Conservation (phyloP, 2,113 vertebrate species). For the Silurus asotus region DNA sequence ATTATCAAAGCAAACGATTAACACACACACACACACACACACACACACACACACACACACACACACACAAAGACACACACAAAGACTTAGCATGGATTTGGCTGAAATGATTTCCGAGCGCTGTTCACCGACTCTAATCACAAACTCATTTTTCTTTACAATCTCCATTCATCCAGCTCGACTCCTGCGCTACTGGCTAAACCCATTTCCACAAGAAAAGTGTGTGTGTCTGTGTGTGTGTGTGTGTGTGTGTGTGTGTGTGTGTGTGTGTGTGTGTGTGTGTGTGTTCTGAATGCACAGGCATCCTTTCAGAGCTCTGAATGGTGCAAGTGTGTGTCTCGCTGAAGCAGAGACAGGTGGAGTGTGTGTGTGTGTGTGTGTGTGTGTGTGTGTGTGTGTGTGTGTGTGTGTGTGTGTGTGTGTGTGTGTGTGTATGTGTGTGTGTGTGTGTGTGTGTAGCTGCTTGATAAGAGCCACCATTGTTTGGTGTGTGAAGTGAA, state of each 20-base stretch:
- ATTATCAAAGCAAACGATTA: background rate
- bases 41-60: too few species aligned
- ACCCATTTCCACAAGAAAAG: background rate
- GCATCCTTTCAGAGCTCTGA: slow-evolving; percentile 37
- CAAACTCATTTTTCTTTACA: background rate
- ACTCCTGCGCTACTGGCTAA: background rate
- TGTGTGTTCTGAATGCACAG: slow-evolving; percentile 45
- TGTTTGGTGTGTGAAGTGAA: slow-evolving; percentile 25
- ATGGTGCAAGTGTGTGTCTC: slow-evolving; percentile 47
- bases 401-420: slow-evolving; percentile 1
- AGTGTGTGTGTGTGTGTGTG: slow-evolving; percentile 15
- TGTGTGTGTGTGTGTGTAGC: slow-evolving; percentile 3
- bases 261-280: background rate
- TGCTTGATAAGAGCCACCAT: slow-evolving; percentile 45
- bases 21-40: background rate
- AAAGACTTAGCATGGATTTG: too few species aligned
- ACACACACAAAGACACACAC: too few species aligned
- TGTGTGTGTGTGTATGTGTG: slow-evolving; percentile 7
- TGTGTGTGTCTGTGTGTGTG: background rate
- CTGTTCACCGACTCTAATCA: background rate
- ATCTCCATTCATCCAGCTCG: background rate
- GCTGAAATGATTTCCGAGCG: background rate
- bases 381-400: background rate
- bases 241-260: background rate
- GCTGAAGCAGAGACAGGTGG: slow-evolving; percentile 39